Percentiles rank a stretch among this genome's conserved stretches.
phyloP scores from a whole-genome alignment of 1,140 invertebrate species.

The Archivesica marissinica region DNA sequence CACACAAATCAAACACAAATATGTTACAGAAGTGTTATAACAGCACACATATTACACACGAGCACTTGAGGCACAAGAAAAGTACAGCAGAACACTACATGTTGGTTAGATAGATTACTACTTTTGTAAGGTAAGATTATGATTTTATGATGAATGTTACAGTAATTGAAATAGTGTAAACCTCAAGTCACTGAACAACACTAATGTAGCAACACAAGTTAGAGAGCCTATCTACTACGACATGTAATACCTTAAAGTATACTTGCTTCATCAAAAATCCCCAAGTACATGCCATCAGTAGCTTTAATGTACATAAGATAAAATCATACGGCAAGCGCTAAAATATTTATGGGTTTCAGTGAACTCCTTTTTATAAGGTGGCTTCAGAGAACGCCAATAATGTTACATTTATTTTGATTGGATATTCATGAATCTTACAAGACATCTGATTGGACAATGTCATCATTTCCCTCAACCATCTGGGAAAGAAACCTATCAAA shows the following conservation, averaged over 20 bases:
- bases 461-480: constrained; percentile 62
- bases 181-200: constrained; percentile 22
- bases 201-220: constrained; percentile 37
- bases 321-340: background rate
- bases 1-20: constrained; percentile 36
- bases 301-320: constrained; percentile 48
- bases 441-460: constrained; percentile 25
- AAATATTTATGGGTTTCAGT: too few species aligned
- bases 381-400: background rate
- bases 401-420: background rate
- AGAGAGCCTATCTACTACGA: constrained; percentile 44
- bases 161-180: background rate
- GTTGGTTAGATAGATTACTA: constrained; percentile 12
- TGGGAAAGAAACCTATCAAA: constrained; percentile 61
- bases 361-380: background rate
- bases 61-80: constrained; percentile 28
- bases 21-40: constrained; percentile 20
- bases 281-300: constrained; percentile 45
- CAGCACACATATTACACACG: background rate
- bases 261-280: constrained; percentile 59
- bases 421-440: constrained; percentile 8
- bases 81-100: background rate
- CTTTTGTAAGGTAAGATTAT: too few species aligned
- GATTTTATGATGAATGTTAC: too few species aligned
- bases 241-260: constrained; percentile 61